phyloP scores from a whole-genome alignment of 2,113 vertebrate species.

The Microcebus jonahi region DNA sequence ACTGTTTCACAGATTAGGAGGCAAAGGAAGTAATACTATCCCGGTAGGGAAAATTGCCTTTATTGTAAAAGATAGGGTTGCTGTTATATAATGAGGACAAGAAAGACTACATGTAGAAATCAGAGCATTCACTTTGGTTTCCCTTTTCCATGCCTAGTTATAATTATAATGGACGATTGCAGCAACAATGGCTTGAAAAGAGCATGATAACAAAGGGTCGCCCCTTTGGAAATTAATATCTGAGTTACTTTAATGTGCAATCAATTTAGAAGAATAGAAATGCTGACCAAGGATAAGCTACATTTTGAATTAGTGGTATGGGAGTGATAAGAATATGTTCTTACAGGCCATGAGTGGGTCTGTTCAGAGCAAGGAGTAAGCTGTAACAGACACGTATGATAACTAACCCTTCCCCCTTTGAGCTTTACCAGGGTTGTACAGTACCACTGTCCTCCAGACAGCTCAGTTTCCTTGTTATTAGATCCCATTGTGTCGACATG shows the following conservation, averaged over 20 bases:
- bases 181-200: neutral
- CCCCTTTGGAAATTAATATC: neutral
- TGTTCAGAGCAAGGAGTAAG: neutral
- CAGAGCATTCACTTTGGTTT: neutral
- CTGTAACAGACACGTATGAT: neutral
- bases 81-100: neutral
- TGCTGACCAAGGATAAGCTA: neutral
- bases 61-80: neutral
- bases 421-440: neutral
- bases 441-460: neutral
- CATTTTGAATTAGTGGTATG: neutral
- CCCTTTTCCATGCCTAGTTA: neutral
- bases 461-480: neutral
- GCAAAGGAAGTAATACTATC: neutral
- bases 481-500: neutral
- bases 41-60: neutral
- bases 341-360: neutral
- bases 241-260: neutral
- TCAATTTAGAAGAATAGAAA: neutral
- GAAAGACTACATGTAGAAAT: neutral
- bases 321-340: neutral
- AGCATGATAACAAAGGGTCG: neutral
- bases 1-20: neutral
- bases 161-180: neutral
- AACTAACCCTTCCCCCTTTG: neutral